These are phyloP conservation scores for Zosterops hypoxanthus DNA, from an alignment of 2,113 vertebrate species.

Conservation along the genomic window DNA sequence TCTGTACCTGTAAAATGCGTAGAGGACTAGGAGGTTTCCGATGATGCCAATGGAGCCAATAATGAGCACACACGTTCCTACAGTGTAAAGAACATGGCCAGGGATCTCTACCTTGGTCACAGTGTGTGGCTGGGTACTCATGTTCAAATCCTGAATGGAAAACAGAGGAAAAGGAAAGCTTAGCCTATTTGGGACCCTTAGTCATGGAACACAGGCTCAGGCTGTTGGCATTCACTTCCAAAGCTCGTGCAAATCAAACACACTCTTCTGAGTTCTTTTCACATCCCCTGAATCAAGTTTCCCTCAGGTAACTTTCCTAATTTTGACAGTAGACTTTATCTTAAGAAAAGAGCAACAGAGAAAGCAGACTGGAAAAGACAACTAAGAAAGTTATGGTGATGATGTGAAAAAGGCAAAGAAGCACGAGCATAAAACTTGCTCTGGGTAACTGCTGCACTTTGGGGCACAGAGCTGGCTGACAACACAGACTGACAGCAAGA, in stretches of 20 bases:
- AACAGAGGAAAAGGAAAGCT: not conserved
- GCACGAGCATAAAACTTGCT: rapidly evolving
- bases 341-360: not conserved
- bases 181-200: not conserved
- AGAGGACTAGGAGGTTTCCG: slow-evolving; percentile 70
- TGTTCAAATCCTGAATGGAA: slow-evolving; percentile 37
- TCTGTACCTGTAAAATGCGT: slow-evolving; percentile 71
- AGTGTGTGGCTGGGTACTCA: not conserved
- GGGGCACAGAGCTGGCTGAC: not conserved
- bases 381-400: not conserved
- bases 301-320: not conserved
- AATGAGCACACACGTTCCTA: slow-evolving; percentile 68
- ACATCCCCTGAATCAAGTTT: not conserved
- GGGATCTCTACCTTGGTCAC: slow-evolving; percentile 54
- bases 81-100: slow-evolving; percentile 23
- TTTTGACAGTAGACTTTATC: not conserved
- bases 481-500: not conserved
- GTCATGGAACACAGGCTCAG: not conserved
- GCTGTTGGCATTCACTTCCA: not conserved
- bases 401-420: not conserved
- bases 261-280: not conserved
- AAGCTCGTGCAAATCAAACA: not conserved
- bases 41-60: slow-evolving; percentile 69
- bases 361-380: not conserved
- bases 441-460: not conserved